phyloP scores from a whole-genome alignment of 2,113 vertebrate species.

The Neomonachus schauinslandi region DNA sequence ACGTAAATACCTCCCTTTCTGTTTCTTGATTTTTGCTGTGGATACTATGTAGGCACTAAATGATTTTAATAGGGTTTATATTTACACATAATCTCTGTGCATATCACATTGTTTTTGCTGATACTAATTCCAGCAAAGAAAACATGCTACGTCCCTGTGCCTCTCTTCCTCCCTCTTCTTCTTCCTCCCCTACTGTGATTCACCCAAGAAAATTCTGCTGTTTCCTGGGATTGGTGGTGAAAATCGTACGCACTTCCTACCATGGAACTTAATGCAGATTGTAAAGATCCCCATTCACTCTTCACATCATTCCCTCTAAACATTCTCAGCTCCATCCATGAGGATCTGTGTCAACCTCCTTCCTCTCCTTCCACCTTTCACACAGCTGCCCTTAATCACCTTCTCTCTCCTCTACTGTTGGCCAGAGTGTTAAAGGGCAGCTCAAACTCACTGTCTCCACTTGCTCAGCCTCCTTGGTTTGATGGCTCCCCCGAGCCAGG shows the following conservation, averaged over 20 bases:
- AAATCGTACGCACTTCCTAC: background rate
- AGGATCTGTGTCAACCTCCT: background rate
- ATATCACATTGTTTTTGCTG: background rate
- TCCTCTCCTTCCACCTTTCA: background rate
- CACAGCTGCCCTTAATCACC: background rate
- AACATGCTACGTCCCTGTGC: background rate
- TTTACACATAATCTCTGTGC: background rate
- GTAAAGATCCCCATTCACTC: background rate
- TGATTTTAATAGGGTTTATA: background rate
- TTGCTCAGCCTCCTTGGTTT: background rate
- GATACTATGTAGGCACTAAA: background rate
- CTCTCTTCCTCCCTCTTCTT: background rate
- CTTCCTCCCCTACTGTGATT: background rate
- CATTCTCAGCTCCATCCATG: background rate
- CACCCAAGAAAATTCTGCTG: background rate
- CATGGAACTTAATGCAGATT: background rate
- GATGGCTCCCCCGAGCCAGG: background rate
- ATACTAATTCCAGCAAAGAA: background rate
- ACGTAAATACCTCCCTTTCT: background rate
- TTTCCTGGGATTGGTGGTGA: background rate
- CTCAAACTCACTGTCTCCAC: background rate
- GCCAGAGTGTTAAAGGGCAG: background rate
- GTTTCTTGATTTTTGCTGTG: background rate
- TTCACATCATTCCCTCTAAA: background rate
- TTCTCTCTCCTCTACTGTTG: background rate